A percentile compares a stretch with the other conserved stretches of the same genome.
These are phyloP conservation scores for Caenorhabditis latens DNA, from an alignment of 1,140 invertebrate genomes.

Conservation along the genomic window DNA sequence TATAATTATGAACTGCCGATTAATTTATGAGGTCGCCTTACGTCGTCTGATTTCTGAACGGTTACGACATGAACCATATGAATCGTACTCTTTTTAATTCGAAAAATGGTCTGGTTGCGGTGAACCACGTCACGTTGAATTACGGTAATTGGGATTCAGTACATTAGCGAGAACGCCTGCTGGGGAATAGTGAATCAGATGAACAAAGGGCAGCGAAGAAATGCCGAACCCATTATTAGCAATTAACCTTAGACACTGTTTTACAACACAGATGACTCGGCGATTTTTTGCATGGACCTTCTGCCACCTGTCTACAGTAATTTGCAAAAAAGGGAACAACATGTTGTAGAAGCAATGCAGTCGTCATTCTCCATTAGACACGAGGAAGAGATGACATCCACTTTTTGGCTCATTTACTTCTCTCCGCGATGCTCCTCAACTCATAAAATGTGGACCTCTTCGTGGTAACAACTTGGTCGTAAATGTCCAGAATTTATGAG, in stretches of 20 bases:
- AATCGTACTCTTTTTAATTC: conserved; percentile 29
- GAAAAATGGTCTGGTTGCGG: not conserved
- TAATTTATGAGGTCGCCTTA: conserved; percentile 42
- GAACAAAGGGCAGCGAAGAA: conserved; percentile 46
- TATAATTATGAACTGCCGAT: conserved; percentile 54
- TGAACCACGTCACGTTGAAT: not conserved
- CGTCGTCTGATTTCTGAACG: conserved; percentile 4
- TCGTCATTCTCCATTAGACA: conserved; percentile 8
- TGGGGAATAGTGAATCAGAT: conserved; percentile 33
- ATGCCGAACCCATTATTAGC: conserved; percentile 54
- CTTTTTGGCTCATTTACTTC: conserved; percentile 49
- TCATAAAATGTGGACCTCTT: conserved; percentile 52
- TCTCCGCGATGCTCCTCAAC: not conserved
- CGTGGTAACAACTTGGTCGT: conserved; percentile 54
- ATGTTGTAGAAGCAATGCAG: not conserved
- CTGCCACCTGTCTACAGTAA: conserved; percentile 38
- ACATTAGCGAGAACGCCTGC: conserved; percentile 8
- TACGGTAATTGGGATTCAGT: conserved; percentile 48
- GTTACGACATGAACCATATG: conserved; percentile 10
- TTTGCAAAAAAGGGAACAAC: conserved; percentile 18
- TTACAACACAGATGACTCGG: conserved; percentile 48
- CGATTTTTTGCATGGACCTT: conserved; percentile 10
- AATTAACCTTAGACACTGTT: conserved; percentile 52
- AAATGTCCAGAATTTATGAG: conserved; percentile 53
- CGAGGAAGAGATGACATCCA: not conserved